Evolutionary conservation across 2,888 invertebrate species (phyloP).

Genomic region (Lingula anatina): DNA sequence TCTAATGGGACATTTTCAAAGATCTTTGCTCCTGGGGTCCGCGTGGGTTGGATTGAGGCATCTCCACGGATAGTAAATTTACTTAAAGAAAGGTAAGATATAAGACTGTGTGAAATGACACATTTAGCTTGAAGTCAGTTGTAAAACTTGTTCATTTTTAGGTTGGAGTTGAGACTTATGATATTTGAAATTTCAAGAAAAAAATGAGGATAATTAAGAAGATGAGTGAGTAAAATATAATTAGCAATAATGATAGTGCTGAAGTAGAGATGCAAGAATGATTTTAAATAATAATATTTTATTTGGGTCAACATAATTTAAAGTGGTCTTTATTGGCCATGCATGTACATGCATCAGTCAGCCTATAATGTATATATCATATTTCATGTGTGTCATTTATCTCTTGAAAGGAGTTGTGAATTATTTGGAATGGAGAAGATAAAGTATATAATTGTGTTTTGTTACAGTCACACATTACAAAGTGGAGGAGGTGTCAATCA

Average conservation of each 20-base stretch:
- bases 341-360: too few relatives aligned
- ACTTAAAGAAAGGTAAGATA: slow-evolving; percentile 32
- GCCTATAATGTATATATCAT: too few relatives aligned
- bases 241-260: too few relatives aligned
- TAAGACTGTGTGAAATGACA: slow-evolving; percentile 29
- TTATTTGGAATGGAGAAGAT: background rate
- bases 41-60: slow-evolving; percentile 65
- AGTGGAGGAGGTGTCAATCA: slow-evolving; percentile 63
- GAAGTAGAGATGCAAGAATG: too few relatives aligned
- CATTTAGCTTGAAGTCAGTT: background rate
- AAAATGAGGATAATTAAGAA: too few relatives aligned
- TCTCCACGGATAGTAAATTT: slow-evolving; percentile 36
- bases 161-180: too few relatives aligned
- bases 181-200: background rate
- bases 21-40: slow-evolving; percentile 61
- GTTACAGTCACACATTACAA: slow-evolving; percentile 54
- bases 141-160: background rate
- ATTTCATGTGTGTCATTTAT: too few relatives aligned
- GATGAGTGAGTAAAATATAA: too few relatives aligned
- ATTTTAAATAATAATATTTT: too few relatives aligned
- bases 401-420: background rate
- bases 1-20: slow-evolving; percentile 66
- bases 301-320: too few relatives aligned
- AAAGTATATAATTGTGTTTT: slow-evolving; percentile 1
- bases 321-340: too few relatives aligned